Evolutionary conservation across 2,888 invertebrate genomes (phyloP), one percentile per base, ranked within the genome.

Genomic region (Liodrosophila aerea): DNA sequence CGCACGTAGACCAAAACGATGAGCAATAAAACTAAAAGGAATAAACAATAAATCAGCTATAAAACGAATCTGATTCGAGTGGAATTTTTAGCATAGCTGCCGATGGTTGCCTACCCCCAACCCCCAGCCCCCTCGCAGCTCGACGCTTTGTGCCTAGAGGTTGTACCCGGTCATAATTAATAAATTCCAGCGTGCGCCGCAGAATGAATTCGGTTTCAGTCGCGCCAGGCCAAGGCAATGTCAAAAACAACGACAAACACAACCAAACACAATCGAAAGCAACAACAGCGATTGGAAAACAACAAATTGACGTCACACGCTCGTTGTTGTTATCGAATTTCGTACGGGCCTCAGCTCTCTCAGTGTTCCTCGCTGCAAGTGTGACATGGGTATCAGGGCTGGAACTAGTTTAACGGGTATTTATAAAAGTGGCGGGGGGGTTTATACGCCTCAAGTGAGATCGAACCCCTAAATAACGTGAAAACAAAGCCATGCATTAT

Each of bases 101-200:
- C 16, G 49, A 50, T 34, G 62, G 7, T 27, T 36, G 47, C 30
- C 53, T 41, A 33, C 47, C 27, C 41, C 7, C 12, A 5, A n/a
- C 9, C 11, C 11, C 16, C 29, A 9, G 2, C 31, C 15, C 37
- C n/a, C 7, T 8, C 15, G 34, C 2, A 8, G 1, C 13, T 7
- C 33, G 51, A n/a, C 12, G 8, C 16, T 12, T 37, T 54, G 36
- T 59, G 52, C 64, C 50, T 41, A 66, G 41, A 63, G 53, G 36
- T 51, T 67, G 60, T 64, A 57, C 62, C 53, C 61, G 65, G 52
- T 61, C 68, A 78, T 80, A 82, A 76, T 80, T 82, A 75, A 82
- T 80, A 82, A 82, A 81, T 81, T 81, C 80, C 80, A 80, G 80
- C 80, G 80, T 81, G 75, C 80, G 80, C 80, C 75, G 71, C 65